A percentile compares a stretch with the other conserved stretches of the same genome.
Conservation (phyloP, 1,140 invertebrate species). For the Chionoecetes opilio region DNA sequence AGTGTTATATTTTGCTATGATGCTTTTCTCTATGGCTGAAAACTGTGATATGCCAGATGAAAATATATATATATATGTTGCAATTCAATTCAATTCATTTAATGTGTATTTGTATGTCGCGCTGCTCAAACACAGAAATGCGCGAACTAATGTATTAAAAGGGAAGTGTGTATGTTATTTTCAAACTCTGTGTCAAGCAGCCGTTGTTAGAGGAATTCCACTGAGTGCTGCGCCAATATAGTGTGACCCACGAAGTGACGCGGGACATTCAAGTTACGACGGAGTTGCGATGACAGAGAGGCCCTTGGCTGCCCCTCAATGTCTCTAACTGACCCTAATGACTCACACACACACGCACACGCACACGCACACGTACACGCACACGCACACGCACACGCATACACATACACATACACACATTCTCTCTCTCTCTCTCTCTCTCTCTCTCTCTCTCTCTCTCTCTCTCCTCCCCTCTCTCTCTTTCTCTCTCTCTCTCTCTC, state of each 20-base stretch:
- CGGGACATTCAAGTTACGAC: too few species aligned
- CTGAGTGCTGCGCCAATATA: too few species aligned
- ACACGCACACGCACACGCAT: too few species aligned
- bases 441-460: not conserved
- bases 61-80: not conserved
- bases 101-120: not conserved
- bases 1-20: not conserved
- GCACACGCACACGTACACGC: too few species aligned
- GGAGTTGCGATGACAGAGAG: not conserved
- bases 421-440: not conserved
- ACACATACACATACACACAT: too few species aligned
- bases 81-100: not conserved
- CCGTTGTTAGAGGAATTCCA: too few species aligned
- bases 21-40: not conserved
- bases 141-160: too few species aligned
- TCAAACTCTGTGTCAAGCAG: too few species aligned
- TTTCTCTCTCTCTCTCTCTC: not conserved
- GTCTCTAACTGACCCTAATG: not conserved
- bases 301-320: not conserved
- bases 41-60: not conserved
- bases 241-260: too few species aligned
- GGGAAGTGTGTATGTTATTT: too few species aligned
- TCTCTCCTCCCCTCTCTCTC: not conserved
- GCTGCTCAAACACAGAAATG: not conserved
- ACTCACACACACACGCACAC: too few species aligned